These are phyloP conservation scores for Scolopax rusticola DNA, from an alignment of 2,797 vertebrate genomes.

Conservation along the genomic window DNA sequence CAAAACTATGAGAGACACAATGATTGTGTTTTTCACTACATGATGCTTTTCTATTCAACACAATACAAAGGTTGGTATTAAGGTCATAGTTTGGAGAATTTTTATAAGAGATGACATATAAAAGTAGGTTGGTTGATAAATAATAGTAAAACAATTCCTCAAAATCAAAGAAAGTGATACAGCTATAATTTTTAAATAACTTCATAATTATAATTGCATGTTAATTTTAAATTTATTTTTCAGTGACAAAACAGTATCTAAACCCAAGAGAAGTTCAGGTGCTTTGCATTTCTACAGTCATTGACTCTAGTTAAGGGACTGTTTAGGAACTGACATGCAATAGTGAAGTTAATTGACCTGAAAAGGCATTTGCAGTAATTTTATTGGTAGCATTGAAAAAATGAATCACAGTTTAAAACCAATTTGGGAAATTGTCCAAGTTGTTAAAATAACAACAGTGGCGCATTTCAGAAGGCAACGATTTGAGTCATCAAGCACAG, in stretches of 20 bases:
- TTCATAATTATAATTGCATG: not conserved
- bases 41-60: not conserved
- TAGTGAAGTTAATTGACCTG: not conserved
- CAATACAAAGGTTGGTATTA: not conserved
- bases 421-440: not conserved
- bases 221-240: not conserved
- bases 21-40: not conserved
- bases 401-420: not conserved
- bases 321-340: not conserved
- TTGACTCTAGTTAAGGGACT: not conserved
- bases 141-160: not conserved
- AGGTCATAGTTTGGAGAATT: not conserved
- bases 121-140: not conserved
- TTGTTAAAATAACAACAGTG: not conserved
- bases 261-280: not conserved
- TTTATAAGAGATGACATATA: not conserved
- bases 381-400: not conserved
- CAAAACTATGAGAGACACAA: not conserved
- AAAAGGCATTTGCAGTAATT: constrained; percentile 1
- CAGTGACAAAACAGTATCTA: not conserved
- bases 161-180: not conserved
- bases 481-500: not conserved
- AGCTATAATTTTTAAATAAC: not conserved
- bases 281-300: not conserved
- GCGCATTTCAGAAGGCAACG: not conserved